These are phyloP conservation scores for Tyto alba DNA, from an alignment of 2,113 vertebrate species.

Conservation along the genomic window DNA sequence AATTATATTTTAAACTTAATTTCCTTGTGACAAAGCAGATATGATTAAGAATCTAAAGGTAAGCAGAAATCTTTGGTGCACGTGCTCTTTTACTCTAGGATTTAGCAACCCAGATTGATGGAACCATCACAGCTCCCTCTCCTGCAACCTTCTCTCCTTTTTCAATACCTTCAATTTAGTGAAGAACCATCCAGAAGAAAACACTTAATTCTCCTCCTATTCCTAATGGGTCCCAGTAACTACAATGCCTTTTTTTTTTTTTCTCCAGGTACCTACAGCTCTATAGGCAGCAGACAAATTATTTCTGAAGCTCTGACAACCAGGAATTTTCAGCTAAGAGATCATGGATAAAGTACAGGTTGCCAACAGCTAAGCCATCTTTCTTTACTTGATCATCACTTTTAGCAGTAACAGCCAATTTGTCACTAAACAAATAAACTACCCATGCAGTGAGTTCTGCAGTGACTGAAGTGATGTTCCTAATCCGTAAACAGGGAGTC, in stretches of 20 bases:
- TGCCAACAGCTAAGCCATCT: not conserved
- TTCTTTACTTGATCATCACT: not conserved
- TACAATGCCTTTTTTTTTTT: not conserved
- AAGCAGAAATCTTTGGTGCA: not conserved
- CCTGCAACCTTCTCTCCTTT: not conserved
- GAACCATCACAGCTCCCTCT: not conserved
- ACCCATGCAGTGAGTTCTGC: not conserved
- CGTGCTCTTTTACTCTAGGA: not conserved
- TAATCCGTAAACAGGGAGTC: not conserved
- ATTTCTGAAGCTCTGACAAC: not conserved
- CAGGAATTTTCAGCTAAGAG: not conserved
- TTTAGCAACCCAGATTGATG: not conserved
- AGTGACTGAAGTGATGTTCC: not conserved
- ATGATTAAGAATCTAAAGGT: not conserved
- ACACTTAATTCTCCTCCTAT: not conserved
- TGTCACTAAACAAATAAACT: not conserved
- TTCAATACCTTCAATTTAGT: not conserved
- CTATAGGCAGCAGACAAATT: not conserved
- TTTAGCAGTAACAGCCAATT: not conserved
- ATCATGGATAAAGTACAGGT: not conserved
- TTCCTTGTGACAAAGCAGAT: not conserved
- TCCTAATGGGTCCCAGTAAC: not conserved
- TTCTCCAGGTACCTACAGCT: not conserved
- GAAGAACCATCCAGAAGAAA: not conserved
- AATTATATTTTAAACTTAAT: not conserved